Conservation (phyloP, 2,113 vertebrate genomes). For the Mellivora capensis region DNA sequence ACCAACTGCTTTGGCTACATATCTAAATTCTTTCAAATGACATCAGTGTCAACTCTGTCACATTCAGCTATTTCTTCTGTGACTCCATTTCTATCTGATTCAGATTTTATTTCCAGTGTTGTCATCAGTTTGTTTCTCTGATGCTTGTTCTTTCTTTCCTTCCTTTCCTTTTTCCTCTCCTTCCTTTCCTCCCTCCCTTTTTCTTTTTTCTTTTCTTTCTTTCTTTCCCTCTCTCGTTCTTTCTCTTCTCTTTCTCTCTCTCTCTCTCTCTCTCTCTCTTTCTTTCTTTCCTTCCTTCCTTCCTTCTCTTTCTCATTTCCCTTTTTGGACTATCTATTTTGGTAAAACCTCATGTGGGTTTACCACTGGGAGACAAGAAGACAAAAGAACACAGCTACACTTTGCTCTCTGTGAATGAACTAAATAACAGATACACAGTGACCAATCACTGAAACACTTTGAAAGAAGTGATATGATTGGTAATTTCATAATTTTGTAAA, state of each 20-base stretch:
- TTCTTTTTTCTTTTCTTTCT: rapidly evolving
- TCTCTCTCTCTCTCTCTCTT: neutral
- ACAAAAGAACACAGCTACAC: neutral
- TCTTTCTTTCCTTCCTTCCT: neutral
- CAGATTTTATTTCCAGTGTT: neutral
- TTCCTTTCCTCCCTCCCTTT: too few relatives aligned
- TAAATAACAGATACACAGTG: neutral
- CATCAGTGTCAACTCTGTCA: neutral
- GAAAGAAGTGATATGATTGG: neutral
- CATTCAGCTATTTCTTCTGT: neutral
- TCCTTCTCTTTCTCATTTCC: neutral
- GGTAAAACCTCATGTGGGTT: neutral
- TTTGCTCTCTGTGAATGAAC: neutral
- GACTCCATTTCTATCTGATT: neutral
- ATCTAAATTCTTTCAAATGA: neutral
- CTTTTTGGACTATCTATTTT: neutral
- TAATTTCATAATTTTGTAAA: too few relatives aligned
- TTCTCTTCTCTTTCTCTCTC: neutral
- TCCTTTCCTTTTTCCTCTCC: neutral
- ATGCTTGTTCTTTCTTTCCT: neutral
- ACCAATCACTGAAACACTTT: neutral
- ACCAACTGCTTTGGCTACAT: neutral
- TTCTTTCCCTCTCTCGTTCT: too few relatives aligned
- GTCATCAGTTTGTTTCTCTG: neutral
- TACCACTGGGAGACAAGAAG: neutral